These are phyloP conservation scores for Listrodromus nycthemerus DNA, from an alignment of 2,888 invertebrate species.

Conservation along the genomic window DNA sequence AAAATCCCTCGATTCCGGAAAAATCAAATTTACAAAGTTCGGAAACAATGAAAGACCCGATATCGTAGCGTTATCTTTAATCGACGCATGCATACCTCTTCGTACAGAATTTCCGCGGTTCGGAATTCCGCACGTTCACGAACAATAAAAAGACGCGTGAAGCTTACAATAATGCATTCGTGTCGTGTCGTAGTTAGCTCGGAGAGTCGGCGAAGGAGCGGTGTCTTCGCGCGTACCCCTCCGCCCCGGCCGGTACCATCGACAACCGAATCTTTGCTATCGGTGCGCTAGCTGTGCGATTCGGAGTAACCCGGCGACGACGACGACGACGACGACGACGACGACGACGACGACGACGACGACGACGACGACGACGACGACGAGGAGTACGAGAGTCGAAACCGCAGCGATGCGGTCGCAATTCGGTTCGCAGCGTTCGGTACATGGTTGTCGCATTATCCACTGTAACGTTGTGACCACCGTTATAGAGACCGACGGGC, in stretches of 20 bases:
- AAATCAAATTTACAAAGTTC: too few relatives aligned
- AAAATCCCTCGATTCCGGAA: too few relatives aligned
- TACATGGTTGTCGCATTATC: constrained; percentile 66
- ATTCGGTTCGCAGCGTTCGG: constrained; percentile 70
- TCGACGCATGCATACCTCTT: neutral
- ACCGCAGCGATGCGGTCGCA: constrained; percentile 70
- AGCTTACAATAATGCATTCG: constrained; percentile 37
- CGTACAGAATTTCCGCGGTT: constrained; percentile 26
- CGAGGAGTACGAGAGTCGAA: constrained; percentile 48
- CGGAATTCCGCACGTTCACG: constrained; percentile 1
- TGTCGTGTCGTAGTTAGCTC: constrained; percentile 25
- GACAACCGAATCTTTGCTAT: constrained; percentile 18
- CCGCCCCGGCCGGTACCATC: constrained; percentile 20
- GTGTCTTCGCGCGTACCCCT: constrained; percentile 4
- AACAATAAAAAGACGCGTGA: constrained; percentile 7
- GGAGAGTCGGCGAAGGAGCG: constrained; percentile 29
- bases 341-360: constrained; percentile 32
- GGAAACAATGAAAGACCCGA: too few relatives aligned
- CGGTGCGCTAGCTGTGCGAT: constrained; percentile 3
- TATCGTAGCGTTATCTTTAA: neutral
- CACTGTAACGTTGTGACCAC: constrained; percentile 57
- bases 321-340: constrained; percentile 29
- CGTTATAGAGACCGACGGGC: neutral
- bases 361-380: constrained; percentile 29
- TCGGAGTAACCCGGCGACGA: constrained; percentile 14